A percentile compares a stretch with the other conserved stretches of the same genome.
phyloP scores from a whole-genome alignment of 2,113 vertebrate genomes.

The Halcyon malimbica region DNA sequence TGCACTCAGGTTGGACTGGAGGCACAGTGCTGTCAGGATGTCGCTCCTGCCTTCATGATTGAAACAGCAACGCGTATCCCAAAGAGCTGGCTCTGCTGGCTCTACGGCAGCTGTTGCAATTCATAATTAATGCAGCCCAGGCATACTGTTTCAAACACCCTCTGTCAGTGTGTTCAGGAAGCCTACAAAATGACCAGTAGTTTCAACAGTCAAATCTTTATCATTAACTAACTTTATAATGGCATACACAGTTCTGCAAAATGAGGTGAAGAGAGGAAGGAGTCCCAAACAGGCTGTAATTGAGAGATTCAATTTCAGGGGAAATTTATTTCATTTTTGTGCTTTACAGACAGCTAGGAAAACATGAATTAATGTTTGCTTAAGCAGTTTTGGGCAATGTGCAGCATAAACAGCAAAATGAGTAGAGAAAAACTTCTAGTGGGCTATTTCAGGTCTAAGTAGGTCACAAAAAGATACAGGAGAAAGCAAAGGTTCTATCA shows the following conservation, averaged over 20 bases:
- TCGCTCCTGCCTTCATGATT: not conserved
- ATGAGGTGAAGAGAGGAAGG: not conserved
- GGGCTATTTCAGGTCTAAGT: not conserved
- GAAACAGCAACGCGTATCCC: not conserved
- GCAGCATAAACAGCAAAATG: not conserved
- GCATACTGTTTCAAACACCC: not conserved
- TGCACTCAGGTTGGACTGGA: not conserved
- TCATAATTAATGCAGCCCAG: slow-evolving; percentile 42
- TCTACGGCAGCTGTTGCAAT: slow-evolving; percentile 53
- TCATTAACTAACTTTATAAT: not conserved
- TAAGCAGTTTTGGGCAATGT: not conserved
- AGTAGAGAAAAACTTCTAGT: not conserved
- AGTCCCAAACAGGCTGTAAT: not conserved
- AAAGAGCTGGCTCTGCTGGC: slow-evolving; percentile 1
- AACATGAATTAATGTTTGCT: not conserved
- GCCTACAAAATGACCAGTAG: not conserved
- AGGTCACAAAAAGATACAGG: not conserved
- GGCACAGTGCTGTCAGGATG: not conserved
- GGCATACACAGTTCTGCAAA: not conserved
- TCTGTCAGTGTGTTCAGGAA: not conserved
- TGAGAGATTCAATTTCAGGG: not conserved
- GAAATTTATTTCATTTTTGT: not conserved
- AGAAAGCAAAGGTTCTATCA: not conserved
- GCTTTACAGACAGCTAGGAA: not conserved
- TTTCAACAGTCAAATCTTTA: not conserved